Evolutionary conservation across 2,888 invertebrate species (phyloP), one percentile per base, ranked within the genome.

Genomic region (Gymnoscelis rufifasciata): DNA sequence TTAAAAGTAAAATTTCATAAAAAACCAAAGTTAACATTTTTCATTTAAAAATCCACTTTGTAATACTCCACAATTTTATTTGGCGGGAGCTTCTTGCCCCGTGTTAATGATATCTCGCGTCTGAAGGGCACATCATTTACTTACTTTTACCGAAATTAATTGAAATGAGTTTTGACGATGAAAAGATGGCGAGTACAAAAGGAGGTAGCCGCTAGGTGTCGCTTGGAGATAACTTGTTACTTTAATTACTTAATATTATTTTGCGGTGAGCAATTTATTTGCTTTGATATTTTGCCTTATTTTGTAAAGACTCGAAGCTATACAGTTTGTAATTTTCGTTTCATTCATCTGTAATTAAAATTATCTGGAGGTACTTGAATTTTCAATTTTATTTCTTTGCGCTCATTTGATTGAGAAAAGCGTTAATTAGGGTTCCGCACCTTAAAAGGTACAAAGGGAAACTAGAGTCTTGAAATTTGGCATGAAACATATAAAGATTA

Each of bases 141-240:
- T 87, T 86, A 84, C 83, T 87, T 82, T 83, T 78, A 75, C 70
- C 76, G 75, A 88, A 87, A 87, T 87, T 87, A 88, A 88, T 88
- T 87, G 83, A 88, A 88, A 88, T 88, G 88, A 88, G 87, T 84
- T 87, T 78, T 79, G 79, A 76, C 80, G 87, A 81, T 87, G 88
- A 87, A 88, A 87, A 88, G 87, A 76, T 79, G 80, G 71, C 70
- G 63, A 45, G 67, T 66, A 86, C 86, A 88, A 87, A 88, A 80
- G 83, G 66, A 68, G 78, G 73, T 74, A 68, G 80, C 76, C 82
- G 80, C 74, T 83, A 88, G 87, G 87, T 88, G 88, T 86, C 83
- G 84, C 76, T 67, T 52, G 47, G 71, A 88, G 88, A 88, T 88
- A 88, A 86, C 78, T 88, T 83, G 73, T 77, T 78, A 49, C 69